These are phyloP conservation scores for Gymnopithys bicolor DNA, from an alignment of 2,797 vertebrate genomes.

Conservation along the genomic window DNA sequence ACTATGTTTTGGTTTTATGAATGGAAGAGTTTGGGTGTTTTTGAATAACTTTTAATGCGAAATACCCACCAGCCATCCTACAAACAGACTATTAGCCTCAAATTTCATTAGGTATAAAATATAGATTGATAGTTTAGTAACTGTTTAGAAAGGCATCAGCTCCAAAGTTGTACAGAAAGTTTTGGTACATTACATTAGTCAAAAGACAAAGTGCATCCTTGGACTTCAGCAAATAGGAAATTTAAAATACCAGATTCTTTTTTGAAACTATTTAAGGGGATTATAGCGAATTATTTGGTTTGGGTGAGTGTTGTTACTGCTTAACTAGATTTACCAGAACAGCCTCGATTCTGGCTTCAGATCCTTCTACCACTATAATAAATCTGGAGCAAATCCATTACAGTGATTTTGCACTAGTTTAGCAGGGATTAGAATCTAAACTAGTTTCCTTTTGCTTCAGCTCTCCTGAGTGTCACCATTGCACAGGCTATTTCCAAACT, in stretches of 20 bases:
- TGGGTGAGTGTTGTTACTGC: background rate
- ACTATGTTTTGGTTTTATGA: background rate
- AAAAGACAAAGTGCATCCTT: conserved; percentile 35
- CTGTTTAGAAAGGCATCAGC: background rate
- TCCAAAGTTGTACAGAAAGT: background rate
- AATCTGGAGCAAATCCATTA: background rate
- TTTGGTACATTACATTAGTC: background rate
- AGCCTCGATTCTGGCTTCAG: background rate
- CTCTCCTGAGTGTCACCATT: background rate
- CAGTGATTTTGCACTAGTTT: background rate
- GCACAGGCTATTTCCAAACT: background rate
- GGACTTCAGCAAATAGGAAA: conserved; percentile 6
- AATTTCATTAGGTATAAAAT: conserved; percentile 6
- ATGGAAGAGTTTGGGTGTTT: background rate
- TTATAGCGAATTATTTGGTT: background rate
- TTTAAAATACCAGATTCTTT: background rate
- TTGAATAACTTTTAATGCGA: background rate
- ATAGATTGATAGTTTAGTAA: background rate
- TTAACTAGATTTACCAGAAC: background rate
- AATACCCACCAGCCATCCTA: background rate
- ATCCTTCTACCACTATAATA: background rate
- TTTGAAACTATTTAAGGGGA: background rate
- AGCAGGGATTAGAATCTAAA: background rate
- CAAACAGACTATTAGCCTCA: background rate
- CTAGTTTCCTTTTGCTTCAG: background rate